A percentile compares a stretch with the other conserved stretches of the same genome.
These are phyloP conservation scores for Blennius ocellaris DNA, from an alignment of 2,113 vertebrate genomes.

Conservation along the genomic window DNA sequence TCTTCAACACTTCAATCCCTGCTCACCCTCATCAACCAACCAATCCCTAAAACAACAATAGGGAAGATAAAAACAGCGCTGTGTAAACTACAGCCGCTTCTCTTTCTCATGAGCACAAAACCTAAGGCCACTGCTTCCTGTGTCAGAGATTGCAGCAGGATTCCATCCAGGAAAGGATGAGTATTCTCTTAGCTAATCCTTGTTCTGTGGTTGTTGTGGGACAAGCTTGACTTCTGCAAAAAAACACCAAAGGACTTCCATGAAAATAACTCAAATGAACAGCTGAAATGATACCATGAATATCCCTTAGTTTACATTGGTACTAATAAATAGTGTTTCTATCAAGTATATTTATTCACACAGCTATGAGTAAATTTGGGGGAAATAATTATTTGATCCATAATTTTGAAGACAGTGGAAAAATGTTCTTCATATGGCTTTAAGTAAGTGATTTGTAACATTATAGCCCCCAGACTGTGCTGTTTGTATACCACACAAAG, in stretches of 20 bases:
- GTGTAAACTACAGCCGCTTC: slow-evolving; percentile 76
- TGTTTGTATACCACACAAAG: slow-evolving; percentile 67
- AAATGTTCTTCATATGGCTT: slow-evolving; percentile 51
- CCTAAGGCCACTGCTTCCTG: slow-evolving; percentile 60
- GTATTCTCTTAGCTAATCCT: slow-evolving; percentile 72
- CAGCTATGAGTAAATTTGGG: slow-evolving; percentile 18
- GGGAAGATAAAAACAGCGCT: slow-evolving; percentile 74
- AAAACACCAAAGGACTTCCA: slow-evolving; percentile 22
- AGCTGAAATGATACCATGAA: slow-evolving; percentile 22
- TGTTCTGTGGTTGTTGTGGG: slow-evolving; percentile 61
- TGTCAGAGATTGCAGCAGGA: slow-evolving; percentile 68
- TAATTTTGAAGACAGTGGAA: slow-evolving; percentile 41
- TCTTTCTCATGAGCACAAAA: slow-evolving; percentile 78
- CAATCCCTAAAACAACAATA: slow-evolving; percentile 77
- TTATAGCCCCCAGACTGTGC: slow-evolving; percentile 68
- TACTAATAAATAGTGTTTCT: slow-evolving; percentile 20
- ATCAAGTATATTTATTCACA: slow-evolving; percentile 20
- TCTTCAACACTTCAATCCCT: slow-evolving; percentile 65
- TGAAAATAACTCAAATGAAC: slow-evolving; percentile 38
- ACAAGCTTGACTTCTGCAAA: slow-evolving; percentile 47
- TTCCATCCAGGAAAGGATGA: slow-evolving; percentile 79
- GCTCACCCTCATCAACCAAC: slow-evolving; percentile 62
- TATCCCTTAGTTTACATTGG: slow-evolving; percentile 29
- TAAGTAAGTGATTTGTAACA: slow-evolving; percentile 70
- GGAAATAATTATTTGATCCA: slow-evolving; percentile 33